These are phyloP conservation scores for Zalophus californianus DNA, from an alignment of 2,797 vertebrate genomes.

Conservation along the genomic window DNA sequence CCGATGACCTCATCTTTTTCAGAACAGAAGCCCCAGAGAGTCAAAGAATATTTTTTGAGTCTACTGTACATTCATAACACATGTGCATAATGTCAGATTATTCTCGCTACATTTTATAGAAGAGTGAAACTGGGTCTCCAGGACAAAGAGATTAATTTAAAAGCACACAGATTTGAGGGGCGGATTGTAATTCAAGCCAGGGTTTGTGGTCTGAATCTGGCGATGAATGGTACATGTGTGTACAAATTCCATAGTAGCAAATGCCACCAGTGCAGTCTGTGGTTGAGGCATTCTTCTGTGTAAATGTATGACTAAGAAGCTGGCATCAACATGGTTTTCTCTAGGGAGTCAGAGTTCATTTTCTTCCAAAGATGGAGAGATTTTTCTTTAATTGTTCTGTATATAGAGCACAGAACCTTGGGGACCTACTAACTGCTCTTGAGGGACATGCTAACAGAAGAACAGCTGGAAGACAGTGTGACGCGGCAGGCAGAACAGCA, in stretches of 20 bases:
- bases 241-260: neutral
- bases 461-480: constrained; percentile 75
- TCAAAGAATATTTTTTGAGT: neutral
- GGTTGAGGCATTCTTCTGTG: neutral
- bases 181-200: neutral
- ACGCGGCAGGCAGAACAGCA: constrained; percentile 57
- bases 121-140: neutral
- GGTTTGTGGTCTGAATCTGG: neutral
- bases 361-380: constrained; percentile 10
- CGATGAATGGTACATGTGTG: neutral
- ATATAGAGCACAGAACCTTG: constrained; percentile 38
- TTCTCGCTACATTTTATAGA: neutral
- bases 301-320: constrained; percentile 33
- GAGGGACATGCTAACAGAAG: constrained; percentile 33
- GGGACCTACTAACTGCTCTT: constrained; percentile 61
- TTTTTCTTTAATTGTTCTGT: constrained; percentile 73
- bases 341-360: constrained; percentile 41
- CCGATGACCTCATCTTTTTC: neutral
- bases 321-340: neutral
- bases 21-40: neutral
- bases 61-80: neutral
- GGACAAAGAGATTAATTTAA: neutral
- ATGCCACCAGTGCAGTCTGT: neutral
- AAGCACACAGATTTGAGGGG: neutral
- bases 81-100: neutral